phyloP scores from a whole-genome alignment of 1,140 invertebrate species.

The Dysdera silvatica region DNA sequence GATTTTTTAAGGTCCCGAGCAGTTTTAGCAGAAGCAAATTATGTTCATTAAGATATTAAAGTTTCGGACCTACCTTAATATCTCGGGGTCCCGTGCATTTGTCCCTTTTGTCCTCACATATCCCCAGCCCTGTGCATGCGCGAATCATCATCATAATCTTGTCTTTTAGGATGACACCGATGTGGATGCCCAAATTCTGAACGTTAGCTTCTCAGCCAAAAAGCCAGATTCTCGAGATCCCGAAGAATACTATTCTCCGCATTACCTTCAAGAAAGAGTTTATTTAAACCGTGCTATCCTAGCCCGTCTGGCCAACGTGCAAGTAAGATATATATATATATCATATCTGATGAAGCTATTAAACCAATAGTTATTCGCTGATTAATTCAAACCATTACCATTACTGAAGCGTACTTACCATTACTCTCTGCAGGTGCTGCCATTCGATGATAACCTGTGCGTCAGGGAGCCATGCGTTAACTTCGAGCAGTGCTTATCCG shows the following conservation, averaged over 20 bases:
- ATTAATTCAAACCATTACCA: constrained; percentile 29
- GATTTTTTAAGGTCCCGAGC: no score
- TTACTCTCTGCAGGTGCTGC: constrained; percentile 70
- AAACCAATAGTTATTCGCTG: constrained; percentile 19
- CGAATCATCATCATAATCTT: no score
- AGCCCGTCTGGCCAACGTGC: constrained; percentile 74
- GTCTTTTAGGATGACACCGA: constrained; percentile 86
- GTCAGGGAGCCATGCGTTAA: constrained; percentile 92
- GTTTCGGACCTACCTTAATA: no score
- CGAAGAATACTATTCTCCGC: constrained; percentile 68
- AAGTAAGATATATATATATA: constrained; percentile 48
- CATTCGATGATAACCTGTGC: constrained; percentile 95
- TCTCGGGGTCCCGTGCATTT: no score
- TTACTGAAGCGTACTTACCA: no score
- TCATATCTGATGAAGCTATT: not conserved
- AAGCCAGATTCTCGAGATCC: constrained; percentile 63
- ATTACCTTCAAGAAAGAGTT: constrained; percentile 85
- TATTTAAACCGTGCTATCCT: constrained; percentile 81
- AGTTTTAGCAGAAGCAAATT: no score
- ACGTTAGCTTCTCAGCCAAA: constrained; percentile 87
- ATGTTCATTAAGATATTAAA: no score
- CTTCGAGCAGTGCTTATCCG: constrained; percentile 85
- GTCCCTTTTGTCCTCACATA: no score
- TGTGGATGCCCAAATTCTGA: constrained; percentile 74
- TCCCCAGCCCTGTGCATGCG: no score